Evolutionary conservation across 2,888 invertebrate species (phyloP).

Genomic region (Pristionchus arcanus): DNA sequence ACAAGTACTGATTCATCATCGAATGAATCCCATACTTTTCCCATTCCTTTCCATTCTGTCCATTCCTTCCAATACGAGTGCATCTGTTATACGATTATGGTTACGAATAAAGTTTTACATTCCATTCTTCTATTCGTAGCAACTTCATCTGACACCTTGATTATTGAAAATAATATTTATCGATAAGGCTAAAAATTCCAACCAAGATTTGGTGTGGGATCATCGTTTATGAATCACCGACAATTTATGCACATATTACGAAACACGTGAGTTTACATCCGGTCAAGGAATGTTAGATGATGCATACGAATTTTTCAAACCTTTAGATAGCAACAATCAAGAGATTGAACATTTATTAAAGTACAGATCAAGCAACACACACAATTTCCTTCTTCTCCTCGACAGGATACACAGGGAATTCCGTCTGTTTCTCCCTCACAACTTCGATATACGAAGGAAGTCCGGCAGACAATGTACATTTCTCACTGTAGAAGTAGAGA

Average conservation of each 20-base stretch:
- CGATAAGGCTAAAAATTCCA: not conserved
- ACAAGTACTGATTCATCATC: conserved; percentile 12
- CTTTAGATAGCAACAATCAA: too few species aligned
- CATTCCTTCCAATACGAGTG: conserved; percentile 31
- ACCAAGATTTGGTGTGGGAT: too few species aligned
- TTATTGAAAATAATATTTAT: not conserved
- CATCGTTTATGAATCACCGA: too few species aligned
- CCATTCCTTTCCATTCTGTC: not conserved
- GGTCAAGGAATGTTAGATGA: too few species aligned
- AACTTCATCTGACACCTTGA: not conserved
- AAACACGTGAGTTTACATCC: too few species aligned
- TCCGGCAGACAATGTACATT: not conserved
- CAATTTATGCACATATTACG: too few species aligned
- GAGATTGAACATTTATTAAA: not conserved
- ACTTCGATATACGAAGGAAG: not conserved
- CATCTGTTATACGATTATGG: not conserved
- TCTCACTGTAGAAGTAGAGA: conserved; percentile 26
- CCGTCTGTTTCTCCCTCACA: not conserved
- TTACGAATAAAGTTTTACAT: conserved; percentile 2
- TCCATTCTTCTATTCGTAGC: too few species aligned
- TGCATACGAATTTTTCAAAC: too few species aligned
- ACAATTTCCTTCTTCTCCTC: not conserved
- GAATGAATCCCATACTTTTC: not conserved
- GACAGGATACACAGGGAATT: not conserved
- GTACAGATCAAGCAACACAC: not conserved